A percentile compares a stretch with the other conserved stretches of the same genome.
phyloP scores from a whole-genome alignment of 2,113 vertebrate genomes.

The Gnathonemus longibarbis region DNA sequence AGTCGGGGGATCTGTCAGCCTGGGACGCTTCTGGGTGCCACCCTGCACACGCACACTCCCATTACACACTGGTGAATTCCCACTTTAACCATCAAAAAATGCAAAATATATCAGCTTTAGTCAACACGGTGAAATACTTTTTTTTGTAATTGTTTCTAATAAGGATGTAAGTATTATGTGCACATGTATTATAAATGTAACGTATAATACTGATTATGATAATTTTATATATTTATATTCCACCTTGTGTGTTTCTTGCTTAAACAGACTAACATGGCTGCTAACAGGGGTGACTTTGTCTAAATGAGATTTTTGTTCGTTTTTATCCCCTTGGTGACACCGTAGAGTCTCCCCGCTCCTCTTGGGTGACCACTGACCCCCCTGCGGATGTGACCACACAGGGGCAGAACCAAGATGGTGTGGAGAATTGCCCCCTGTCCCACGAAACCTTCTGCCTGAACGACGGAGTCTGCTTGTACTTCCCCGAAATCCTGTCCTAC shows the following conservation, averaged over 20 bases:
- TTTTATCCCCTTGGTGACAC: neutral
- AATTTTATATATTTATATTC: neutral
- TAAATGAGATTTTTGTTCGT: neutral
- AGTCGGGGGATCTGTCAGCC: neutral
- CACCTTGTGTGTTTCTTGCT: neutral
- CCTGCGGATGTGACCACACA: conserved; percentile 42
- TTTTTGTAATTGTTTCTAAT: neutral
- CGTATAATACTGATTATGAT: neutral
- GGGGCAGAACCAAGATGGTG: conserved; percentile 30
- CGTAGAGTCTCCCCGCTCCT: conserved; percentile 15
- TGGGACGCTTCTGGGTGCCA: neutral
- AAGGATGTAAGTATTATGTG: neutral
- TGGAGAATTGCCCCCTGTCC: conserved; percentile 60
- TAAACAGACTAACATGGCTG: neutral
- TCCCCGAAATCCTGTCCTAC: conserved; percentile 67
- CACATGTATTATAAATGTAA: neutral
- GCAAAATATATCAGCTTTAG: neutral
- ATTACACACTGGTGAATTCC: neutral
- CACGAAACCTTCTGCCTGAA: conserved; percentile 79
- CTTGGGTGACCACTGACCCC: conserved; percentile 30
- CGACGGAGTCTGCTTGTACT: conserved; percentile 73
- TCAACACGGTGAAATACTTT: neutral
- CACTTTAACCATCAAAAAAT: neutral
- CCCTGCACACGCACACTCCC: neutral
- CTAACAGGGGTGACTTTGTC: neutral